These are phyloP conservation scores for Timema cristinae DNA, from an alignment of 2,888 invertebrate genomes.

Conservation along the genomic window DNA sequence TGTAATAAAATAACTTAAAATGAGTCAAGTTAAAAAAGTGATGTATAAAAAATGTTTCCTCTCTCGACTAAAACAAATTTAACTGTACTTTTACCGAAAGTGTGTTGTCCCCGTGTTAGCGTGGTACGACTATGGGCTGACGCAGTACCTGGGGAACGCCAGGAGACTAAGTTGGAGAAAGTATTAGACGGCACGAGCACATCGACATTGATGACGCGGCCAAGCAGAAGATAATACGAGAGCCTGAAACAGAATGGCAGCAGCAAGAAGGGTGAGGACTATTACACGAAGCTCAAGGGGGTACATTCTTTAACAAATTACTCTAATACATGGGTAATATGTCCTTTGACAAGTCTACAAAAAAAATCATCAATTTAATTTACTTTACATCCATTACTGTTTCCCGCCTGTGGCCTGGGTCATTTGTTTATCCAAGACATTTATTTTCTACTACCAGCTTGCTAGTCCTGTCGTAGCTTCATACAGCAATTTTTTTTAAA, in stretches of 20 bases:
- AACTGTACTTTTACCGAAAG: background rate
- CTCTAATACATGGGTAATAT: too few species aligned
- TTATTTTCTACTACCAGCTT: too few species aligned
- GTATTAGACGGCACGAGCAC: conserved; percentile 74
- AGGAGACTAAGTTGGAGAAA: conserved; percentile 79
- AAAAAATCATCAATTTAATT: too few species aligned
- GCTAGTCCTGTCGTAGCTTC: too few species aligned
- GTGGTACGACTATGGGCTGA: conserved; percentile 88
- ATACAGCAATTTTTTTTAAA: too few species aligned
- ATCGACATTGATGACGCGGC: conserved; percentile 56
- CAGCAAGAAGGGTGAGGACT: conserved; percentile 74
- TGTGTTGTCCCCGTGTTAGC: conserved; percentile 51
- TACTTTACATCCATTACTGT: too few species aligned
- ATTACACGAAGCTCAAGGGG: conserved; percentile 75
- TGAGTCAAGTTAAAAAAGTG: too few species aligned
- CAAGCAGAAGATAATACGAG: conserved; percentile 63
- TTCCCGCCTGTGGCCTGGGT: too few species aligned
- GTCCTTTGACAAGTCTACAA: too few species aligned
- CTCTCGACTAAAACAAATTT: background rate
- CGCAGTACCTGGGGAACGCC: conserved; percentile 78
- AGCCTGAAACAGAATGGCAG: conserved; percentile 84
- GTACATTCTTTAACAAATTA: conserved; percentile 31
- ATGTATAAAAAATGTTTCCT: too few species aligned
- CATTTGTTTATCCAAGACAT: too few species aligned
- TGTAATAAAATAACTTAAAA: too few species aligned